These are phyloP conservation scores for Stegophylla sp. DNA, from an alignment of 2,888 invertebrate genomes.

Conservation along the genomic window DNA sequence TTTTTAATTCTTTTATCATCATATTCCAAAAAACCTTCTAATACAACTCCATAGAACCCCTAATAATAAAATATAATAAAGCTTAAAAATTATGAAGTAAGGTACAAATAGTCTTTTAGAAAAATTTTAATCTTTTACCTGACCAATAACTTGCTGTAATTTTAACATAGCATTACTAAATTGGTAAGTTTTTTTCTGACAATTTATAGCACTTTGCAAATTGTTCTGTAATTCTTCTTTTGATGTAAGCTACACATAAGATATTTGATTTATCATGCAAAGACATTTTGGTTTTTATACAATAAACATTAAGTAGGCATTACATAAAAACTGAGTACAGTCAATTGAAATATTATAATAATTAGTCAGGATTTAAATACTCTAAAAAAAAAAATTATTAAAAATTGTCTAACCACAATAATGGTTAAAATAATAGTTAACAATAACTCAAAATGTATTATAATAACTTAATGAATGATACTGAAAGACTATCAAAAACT, in stretches of 20 bases:
- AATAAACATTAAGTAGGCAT: no score
- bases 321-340: no score
- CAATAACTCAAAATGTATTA: no score
- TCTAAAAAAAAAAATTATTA: no score
- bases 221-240: conserved; percentile 50
- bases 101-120: conserved; percentile 61
- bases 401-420: no score
- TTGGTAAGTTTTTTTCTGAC: conserved; percentile 50
- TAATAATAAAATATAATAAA: conserved; percentile 65
- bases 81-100: conserved; percentile 61
- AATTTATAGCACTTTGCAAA: conserved; percentile 47
- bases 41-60: conserved; percentile 89
- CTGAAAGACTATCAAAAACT: no score
- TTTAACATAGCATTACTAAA: conserved; percentile 44
- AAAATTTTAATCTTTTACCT: conserved; percentile 16
- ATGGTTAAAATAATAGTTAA: no score
- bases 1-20: conserved; percentile 67
- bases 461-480: no score
- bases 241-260: conserved; percentile 44
- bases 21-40: conserved; percentile 75
- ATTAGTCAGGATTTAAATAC: no score
- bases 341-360: no score
- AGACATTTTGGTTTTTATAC: no score
- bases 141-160: conserved; percentile 54
- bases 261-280: no score